Base-by-base conservation (phyloP, 2,888 invertebrate genomes). In the Xylota segnis region DNA sequence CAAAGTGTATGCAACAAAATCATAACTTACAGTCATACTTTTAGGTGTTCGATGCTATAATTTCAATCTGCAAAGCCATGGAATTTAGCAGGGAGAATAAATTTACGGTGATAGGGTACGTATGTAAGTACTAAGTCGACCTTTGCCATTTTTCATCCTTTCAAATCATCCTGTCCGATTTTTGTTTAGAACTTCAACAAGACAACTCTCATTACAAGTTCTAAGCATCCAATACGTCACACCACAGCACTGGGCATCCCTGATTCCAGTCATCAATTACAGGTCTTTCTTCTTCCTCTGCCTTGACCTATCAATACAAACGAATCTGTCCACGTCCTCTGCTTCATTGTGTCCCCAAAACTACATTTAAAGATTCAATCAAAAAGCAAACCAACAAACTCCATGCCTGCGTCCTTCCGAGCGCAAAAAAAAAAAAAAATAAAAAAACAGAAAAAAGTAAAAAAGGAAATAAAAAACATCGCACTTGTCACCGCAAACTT, bases 361-460 rank as follows among this genome's bases (percentile, higher is more conserved):
- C 16, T 47, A 50, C 43, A 74, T 54, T 16, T 12, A 65, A 10
- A 14, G 32, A 56, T 34, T 75, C 56, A 56, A 56, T 58, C 56
- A 70, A 43, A 29, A 6, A 40, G 27, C 27, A 56, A 74, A 45
- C 34, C 34, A 23, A 65, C n/a, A 7, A 56, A 56, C 9, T 56
- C 43, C 12, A 54, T 50, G 16, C 50, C 14, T 12, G 45, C 50
- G 23, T 37, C 37, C 5, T 29, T 29, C 23, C 40, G 10, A 54
- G 54, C 14, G 34, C 16, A 45, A 34, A 27, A 14, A 10, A 34
- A 14, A 14, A 34, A 40, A 23, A 37, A 7, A 16, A 4, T 6
- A 14, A 14, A 18, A 40, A n/a, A n/a, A n/a, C n/a, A n/a, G n/a
- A n/a, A n/a, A n/a, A 23, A 37, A 12, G 14, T 29, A 34, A 6